Base-by-base conservation (phyloP, 2,113 vertebrate genomes). In the Psittacula cyanocephala region DNA sequence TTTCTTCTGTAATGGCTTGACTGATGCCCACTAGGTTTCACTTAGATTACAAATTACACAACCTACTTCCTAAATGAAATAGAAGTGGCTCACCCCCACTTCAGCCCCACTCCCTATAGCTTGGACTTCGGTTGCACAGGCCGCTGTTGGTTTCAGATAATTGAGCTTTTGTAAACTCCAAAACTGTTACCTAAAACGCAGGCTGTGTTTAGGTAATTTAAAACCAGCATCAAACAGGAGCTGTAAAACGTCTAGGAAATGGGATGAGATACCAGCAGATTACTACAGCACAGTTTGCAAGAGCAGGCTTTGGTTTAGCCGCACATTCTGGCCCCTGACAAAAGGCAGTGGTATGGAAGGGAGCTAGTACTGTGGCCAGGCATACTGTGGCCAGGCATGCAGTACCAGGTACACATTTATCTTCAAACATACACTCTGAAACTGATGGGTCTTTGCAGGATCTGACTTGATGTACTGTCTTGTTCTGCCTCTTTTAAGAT, bases 41-140 rank as follows among this genome's bases (percentile, higher is more conserved):
- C n/a, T 19, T 53, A 13, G 9, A 10, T 60, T 33, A 15, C 25
- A 2, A 25, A 70, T 75, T 59, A 1, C 9, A 10, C 17, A 28
- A 0, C 23, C 33, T 39, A 18, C 14, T 9, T 22, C 33, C 2
- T 33, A 16, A 67, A 33, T 77, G 10, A 77, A 52, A 20, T 0
- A 12, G 13, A 62, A 28, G 23, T 29, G 9, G 11, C 15, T 50
- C 7, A 0, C 5, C 11, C 35, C 2, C 23, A 6, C 10, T 59
- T 59, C n/a, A 37, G 5, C 27, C 7, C 14, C 3, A 0, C 6
- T 72, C 22, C 6, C 2, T 19, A 4, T 12, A 50, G 0, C 43
- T 47, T 52, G 29, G 4, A 0, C 7, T n/a, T 49, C 1, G 17
- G 6, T 77, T 86, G 13, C 3, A 1, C 22, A 16, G 7, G 4